Evolutionary conservation across 2,113 vertebrate genomes (phyloP), one percentile per base, ranked within the genome.

Genomic region (Clarias gariepinus): DNA sequence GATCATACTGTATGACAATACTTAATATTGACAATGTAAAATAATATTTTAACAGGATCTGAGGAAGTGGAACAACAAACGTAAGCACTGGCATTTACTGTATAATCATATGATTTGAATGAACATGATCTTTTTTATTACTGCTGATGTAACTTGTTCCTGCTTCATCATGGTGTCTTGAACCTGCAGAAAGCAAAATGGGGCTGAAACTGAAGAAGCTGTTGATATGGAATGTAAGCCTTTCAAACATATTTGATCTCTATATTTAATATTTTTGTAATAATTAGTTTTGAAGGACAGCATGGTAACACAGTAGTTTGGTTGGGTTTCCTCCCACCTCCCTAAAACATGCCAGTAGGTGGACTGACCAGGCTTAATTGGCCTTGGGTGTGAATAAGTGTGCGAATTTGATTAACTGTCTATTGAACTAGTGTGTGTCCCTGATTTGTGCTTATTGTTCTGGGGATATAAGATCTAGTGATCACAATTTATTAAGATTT

Each of bases 211-310:
- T 3, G 61, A 64, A 28, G 60, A 82, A 64, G 28, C 21, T 3
- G 36, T 41, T 66, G 60, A 82, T 52, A n/a, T 52, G 36, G 81
- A 82, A 64, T 66, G 81, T 82, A 82, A 82, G 81, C 0, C 2
- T 41, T 36, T 58, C 0, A 2, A n/a, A 47, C 6, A 47, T 47
- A 36, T 47, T 8, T 47, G 47, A 25, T 60, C 10, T 47, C 47
- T 82, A n/a, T 47, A 33, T 2, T 5, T 81, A 41, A 21, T 61
- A 5, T 61, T 61, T 57, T 13, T 55, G 47, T 47, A 47, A 23
- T 23, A 74, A 23, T 74, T 0, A 52, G 47, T 74, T 23, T 71
- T 36, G 16, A 71, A 71, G 33, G 33, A 18, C 30, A 19, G 30
- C 28, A 69, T 33, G 15, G 13, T 71, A 18, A 68, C 15, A 47